Percentiles rank a stretch among this genome's conserved stretches.
phyloP scores from a whole-genome alignment of 2,113 vertebrate genomes.

The Atlantisia rogersi region DNA sequence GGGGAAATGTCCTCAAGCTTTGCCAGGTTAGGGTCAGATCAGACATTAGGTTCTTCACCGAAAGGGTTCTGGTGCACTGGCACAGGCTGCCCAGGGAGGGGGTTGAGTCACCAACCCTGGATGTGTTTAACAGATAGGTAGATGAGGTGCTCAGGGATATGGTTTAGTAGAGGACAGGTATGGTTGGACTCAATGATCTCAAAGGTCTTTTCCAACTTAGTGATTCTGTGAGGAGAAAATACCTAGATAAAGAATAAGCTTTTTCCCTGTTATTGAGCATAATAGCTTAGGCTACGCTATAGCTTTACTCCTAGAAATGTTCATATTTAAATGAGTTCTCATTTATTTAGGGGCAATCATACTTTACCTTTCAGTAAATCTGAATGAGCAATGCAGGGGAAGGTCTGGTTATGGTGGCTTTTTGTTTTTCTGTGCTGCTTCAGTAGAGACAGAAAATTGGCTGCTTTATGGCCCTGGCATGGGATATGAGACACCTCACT shows the following conservation, averaged over 20 bases:
- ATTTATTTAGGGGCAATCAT: neutral
- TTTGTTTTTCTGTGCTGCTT: neutral
- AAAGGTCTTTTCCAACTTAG: too few species aligned
- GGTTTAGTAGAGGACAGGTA: too few species aligned
- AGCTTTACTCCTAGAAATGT: neutral
- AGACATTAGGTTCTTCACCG: too few species aligned
- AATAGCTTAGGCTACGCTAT: neutral
- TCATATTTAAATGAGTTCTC: neutral
- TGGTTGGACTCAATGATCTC: too few species aligned
- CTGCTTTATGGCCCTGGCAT: neutral
- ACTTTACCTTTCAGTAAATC: neutral
- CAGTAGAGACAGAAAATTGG: neutral
- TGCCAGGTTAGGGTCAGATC: too few species aligned
- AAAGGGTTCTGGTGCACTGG: too few species aligned
- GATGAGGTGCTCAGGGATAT: too few species aligned
- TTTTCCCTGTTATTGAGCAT: neutral
- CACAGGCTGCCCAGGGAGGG: too few species aligned
- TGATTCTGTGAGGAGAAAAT: neutral
- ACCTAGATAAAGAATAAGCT: neutral
- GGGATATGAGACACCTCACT: neutral
- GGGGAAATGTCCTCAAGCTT: too few species aligned
- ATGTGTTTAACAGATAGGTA: too few species aligned
- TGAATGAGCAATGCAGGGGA: rapidly evolving
- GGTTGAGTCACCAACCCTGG: too few species aligned
- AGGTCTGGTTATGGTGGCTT: neutral